phyloP scores from a whole-genome alignment of 2,113 vertebrate species.

The Taxidea taxus region DNA sequence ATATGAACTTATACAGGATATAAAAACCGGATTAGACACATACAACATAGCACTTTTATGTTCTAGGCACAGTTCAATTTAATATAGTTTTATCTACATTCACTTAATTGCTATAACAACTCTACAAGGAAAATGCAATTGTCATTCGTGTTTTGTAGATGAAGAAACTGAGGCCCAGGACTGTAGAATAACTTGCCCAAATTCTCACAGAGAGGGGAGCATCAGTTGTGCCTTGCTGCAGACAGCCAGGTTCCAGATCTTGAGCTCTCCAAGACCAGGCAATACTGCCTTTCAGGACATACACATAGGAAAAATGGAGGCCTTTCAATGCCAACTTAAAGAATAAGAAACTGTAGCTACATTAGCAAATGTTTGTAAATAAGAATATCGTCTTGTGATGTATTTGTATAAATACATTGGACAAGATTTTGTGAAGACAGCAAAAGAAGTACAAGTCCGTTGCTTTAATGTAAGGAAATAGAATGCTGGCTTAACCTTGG shows the following conservation, averaged over 20 bases:
- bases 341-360: neutral
- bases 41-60: neutral
- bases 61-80: neutral
- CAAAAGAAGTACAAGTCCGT: neutral
- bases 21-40: neutral
- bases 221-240: neutral
- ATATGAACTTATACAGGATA: neutral
- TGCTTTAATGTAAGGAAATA: neutral
- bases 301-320: neutral
- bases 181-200: neutral
- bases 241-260: neutral
- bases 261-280: neutral
- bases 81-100: neutral
- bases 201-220: too few species aligned
- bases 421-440: neutral
- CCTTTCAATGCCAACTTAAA: neutral
- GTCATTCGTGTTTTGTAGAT: neutral
- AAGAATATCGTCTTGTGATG: neutral
- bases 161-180: neutral
- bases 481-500: neutral
- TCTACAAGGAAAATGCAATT: neutral
- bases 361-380: neutral
- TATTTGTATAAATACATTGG: neutral
- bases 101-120: neutral
- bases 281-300: neutral